Evolutionary conservation across 2,797 vertebrate genomes (phyloP).

Genomic region (Rhinella marina): DNA sequence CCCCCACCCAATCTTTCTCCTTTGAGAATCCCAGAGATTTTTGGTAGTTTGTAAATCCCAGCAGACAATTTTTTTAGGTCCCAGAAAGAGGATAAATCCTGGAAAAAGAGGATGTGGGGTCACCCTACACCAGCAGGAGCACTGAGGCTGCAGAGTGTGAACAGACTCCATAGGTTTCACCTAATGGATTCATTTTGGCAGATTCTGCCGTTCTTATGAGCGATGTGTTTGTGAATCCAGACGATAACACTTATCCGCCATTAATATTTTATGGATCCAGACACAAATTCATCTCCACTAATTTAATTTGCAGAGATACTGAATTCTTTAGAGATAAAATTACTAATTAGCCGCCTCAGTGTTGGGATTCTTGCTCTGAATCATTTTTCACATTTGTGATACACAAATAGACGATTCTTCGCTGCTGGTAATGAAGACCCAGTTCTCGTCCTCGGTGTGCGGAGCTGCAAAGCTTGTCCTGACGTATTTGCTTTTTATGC

Average conservation of each 20-base stretch:
- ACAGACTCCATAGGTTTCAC: not conserved
- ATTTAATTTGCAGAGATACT: slow-evolving; percentile 29
- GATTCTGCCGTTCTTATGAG: not conserved
- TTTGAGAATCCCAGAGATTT: no score
- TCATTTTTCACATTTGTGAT: not conserved
- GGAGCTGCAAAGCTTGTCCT: not conserved
- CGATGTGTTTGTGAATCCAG: slow-evolving; percentile 10
- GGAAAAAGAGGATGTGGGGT: no score
- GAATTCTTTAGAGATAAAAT: slow-evolving; percentile 20
- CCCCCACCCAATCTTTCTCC: no score
- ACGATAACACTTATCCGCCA: not conserved
- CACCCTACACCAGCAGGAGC: no score
- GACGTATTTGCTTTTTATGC: no score
- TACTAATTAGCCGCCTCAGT: not conserved
- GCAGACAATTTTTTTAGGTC: no score
- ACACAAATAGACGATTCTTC: not conserved
- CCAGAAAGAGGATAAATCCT: no score
- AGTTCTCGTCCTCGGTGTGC: no score
- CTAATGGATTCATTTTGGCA: slow-evolving; percentile 1
- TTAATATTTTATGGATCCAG: slow-evolving; percentile 8
- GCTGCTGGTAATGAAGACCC: not conserved
- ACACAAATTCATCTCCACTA: not conserved
- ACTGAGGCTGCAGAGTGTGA: not conserved
- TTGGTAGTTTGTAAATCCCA: no score
- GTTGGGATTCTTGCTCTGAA: not conserved